Evolutionary conservation across 2,888 invertebrate species (phyloP), one percentile per base, ranked within the genome.

Genomic region (Vesta saturnalis): DNA sequence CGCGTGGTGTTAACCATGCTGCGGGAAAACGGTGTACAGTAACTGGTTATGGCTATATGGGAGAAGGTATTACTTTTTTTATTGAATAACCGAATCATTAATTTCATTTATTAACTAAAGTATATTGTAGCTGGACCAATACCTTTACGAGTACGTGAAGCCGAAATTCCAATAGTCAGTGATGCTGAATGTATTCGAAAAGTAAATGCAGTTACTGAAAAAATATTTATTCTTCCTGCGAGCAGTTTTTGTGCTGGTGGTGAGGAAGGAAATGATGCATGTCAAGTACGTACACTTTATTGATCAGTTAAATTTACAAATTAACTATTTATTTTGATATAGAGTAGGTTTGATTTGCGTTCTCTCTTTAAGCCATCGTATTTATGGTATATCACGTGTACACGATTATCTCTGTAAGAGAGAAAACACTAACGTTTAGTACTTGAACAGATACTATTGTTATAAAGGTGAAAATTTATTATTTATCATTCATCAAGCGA

Each of bases 211-310:
- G 96, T 96, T 60, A 96, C 96, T 0, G 96, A 96, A 85, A 96
- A 96, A 85, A 94, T 95, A 77, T 96, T 96, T 85, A 95, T 96
- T 72, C 84, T 96, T 74, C 96, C 96, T 4, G 95, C 95, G 1
- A 94, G 94, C 79, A 95, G 95, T 81, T 96, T 96, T 86, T 96
- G 96, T 83, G 96, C 96, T 0, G 96, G 96, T 1, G 96, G 96
- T 0, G 95, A 96, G 83, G 91, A 93, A 78, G 95, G 95, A 59
- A 95, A 95, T 80, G 96, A 96, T 81, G 96, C 96, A 12, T 96
- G 96, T 79, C 96, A 96, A 90, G 94, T 93, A 83, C 79, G 72
- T 72, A 52, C 12, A 46, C 12, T 52, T 15, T 15, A n/a, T n/a
- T n/a, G n/a, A n/a, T n/a, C n/a, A 39, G 39, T 30, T 30, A 6